Base-by-base conservation (phyloP, 2,797 vertebrate species). In the Masticophis lateralis region DNA sequence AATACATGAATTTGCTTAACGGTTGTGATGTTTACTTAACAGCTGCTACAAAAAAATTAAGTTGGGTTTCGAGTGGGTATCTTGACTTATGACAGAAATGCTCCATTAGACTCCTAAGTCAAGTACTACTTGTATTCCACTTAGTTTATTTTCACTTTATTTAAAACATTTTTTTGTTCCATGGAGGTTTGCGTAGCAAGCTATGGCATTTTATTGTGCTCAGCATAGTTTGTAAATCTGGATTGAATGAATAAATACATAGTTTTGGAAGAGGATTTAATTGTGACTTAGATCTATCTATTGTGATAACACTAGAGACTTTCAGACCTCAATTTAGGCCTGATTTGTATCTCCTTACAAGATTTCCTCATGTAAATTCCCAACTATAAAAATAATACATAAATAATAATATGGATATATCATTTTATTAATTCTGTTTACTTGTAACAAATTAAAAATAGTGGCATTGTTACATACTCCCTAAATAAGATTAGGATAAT, bases 221-320 rank as follows among this genome's bases (percentile, higher is more conserved):
- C 32, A 10, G 18, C 9, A 9, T 9, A 43, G 63, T 63, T 91
- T 93, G 57, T 95, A 88, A 89, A 90, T 88, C 92, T 92, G 74
- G 16, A 0, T 83, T 86, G 89, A 88, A 96, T 96, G 97, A 94
- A 96, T 97, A 96, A 93, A 96, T 96, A 90, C 88, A 91, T 32
- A 55, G 79, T 83, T 83, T 83, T 47, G 74, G 74, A 83, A 20
- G 20, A 4, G 20, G 37, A 5, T 83, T 69, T 57, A 93, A 91
- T 95, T 92, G 94, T 97, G 96, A 94, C 96, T 96, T 93, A 97
- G 95, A 95, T 97, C 3, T 95, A 94, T 95, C 96, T 89, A 13
- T 89, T 87, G 87, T 56, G 18, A 93, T 95, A 27, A 93, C 37
- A 63, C 55, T 56, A 4, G 87, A 88, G 88, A 47, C 57, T 60